These are phyloP conservation scores for Tiliqua scincoides DNA, from an alignment of 2,113 vertebrate species.

Conservation along the genomic window DNA sequence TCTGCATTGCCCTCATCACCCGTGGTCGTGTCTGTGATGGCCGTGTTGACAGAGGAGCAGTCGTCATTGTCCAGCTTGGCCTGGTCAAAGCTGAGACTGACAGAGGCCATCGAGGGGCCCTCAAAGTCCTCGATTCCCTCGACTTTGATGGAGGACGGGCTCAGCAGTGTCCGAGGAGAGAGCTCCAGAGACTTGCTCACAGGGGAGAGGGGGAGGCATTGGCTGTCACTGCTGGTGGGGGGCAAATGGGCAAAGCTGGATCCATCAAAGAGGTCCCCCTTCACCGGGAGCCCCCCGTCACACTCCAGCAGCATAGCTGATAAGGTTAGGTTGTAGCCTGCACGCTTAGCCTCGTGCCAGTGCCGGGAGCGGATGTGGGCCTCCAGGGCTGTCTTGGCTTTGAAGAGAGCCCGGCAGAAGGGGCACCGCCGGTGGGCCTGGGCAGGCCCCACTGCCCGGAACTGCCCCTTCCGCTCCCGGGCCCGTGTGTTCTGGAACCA, in stretches of 20 bases:
- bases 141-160: constrained; percentile 97
- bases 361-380: constrained; percentile 98
- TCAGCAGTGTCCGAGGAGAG: constrained; percentile 91
- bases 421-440: constrained; percentile 96
- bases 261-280: constrained; percentile 91
- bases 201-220: constrained; percentile 92
- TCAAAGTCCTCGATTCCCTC: constrained; percentile 98
- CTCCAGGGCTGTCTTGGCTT: constrained; percentile 97
- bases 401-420: constrained; percentile 97
- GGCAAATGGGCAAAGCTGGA: constrained; percentile 86
- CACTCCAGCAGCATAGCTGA: constrained; percentile 92
- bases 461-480: constrained; percentile 96
- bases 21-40: constrained; percentile 98
- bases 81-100: constrained; percentile 94
- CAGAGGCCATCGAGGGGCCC: constrained; percentile 92
- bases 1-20: constrained; percentile 97
- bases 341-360: constrained; percentile 98
- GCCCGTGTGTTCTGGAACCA: constrained; percentile 99
- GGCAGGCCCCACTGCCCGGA: constrained; percentile 94
- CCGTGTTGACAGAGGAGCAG: constrained; percentile 98
- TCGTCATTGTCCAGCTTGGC: constrained; percentile 97
- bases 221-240: constrained; percentile 83
- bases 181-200: constrained; percentile 93
- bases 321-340: constrained; percentile 93
- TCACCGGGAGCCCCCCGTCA: constrained; percentile 89